A percentile compares a stretch with the other conserved stretches of the same genome.
Evolutionary conservation across 2,888 invertebrate genomes (phyloP).

Genomic region (Ceriagrion tenellum): DNA sequence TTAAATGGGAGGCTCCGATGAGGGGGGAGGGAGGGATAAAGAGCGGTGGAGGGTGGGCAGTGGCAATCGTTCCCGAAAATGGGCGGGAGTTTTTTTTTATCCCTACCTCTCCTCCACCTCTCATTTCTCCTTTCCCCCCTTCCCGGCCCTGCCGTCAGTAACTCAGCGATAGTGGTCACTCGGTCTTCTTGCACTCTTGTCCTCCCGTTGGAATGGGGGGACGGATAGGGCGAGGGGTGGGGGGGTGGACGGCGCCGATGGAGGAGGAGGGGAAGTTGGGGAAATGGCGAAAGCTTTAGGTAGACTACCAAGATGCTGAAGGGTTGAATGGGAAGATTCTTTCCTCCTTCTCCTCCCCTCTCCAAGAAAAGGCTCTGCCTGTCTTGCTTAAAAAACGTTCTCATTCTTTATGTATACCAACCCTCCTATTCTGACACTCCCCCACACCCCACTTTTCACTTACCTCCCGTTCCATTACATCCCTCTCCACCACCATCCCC

Average conservation of each 20-base stretch:
- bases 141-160: slow-evolving; percentile 46
- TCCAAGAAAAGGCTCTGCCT: slow-evolving; percentile 26
- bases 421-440: background rate
- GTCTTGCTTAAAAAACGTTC: slow-evolving; percentile 60
- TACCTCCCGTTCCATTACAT: background rate
- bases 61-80: slow-evolving; percentile 51
- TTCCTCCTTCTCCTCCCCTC: background rate
- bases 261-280: background rate
- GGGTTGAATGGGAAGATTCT: slow-evolving; percentile 63
- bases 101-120: background rate
- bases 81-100: background rate
- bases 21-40: background rate
- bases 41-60: background rate
- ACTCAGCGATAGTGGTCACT: slow-evolving; percentile 60
- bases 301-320: slow-evolving; percentile 59
- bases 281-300: slow-evolving; percentile 54
- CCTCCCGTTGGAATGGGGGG: background rate
- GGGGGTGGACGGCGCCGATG: background rate
- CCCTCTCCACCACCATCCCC: background rate
- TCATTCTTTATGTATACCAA: slow-evolving; percentile 63
- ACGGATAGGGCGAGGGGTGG: background rate
- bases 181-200: slow-evolving; percentile 38
- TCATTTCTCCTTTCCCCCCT: background rate
- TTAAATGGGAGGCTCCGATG: background rate
- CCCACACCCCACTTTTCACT: slow-evolving; percentile 3